Conservation (phyloP, 2,113 vertebrate genomes). For the Mormyrus iriodes region DNA sequence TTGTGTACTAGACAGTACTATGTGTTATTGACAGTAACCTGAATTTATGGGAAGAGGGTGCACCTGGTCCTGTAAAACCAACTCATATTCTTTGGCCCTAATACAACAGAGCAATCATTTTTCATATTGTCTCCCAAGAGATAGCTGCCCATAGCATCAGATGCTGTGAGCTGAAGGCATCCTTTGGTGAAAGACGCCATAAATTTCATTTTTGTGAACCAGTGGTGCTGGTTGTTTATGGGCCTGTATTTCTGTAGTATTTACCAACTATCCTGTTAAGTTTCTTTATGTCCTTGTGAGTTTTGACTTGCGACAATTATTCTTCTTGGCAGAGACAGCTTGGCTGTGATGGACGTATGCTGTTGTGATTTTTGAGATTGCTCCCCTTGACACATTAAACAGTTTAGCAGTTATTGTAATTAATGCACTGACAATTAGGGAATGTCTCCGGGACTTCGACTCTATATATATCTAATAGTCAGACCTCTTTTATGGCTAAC, state of each 20-base stretch:
- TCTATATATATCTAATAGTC: not conserved
- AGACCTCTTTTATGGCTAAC: not conserved
- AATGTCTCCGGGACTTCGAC: not conserved
- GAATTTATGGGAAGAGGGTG: not conserved
- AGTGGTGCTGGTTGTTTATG: not conserved
- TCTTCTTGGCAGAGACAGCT: too few relatives aligned
- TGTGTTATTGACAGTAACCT: not conserved
- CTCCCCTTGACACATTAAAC: not conserved
- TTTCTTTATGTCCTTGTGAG: not conserved
- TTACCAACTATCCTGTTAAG: not conserved
- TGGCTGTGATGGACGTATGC: not conserved
- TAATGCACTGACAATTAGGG: not conserved
- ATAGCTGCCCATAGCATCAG: not conserved
- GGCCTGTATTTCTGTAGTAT: not conserved
- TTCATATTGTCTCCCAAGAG: not conserved
- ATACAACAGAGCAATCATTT: not conserved
- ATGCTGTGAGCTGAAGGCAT: not conserved
- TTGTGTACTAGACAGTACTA: not conserved
- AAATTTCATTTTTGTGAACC: not conserved
- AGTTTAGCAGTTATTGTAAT: not conserved
- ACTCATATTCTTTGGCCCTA: not conserved
- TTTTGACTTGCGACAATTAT: not conserved
- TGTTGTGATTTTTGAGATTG: not conserved
- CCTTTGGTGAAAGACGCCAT: not conserved
- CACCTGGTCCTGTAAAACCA: not conserved